Conservation (phyloP, 2,797 vertebrate genomes). For the Artibeus lituratus region DNA sequence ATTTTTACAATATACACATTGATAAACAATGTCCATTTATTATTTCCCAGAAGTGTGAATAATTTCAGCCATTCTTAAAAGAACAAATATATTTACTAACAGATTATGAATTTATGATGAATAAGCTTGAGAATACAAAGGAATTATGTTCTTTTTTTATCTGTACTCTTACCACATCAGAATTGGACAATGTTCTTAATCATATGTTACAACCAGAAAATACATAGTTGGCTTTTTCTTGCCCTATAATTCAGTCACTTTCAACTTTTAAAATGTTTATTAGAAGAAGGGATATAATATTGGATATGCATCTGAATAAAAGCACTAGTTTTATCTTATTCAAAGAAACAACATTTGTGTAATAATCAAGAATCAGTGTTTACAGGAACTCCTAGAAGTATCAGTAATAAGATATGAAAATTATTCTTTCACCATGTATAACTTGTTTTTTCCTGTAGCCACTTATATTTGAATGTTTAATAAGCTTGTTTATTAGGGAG, state of each 20-base stretch:
- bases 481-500: slow-evolving; percentile 11
- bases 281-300: background rate
- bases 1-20: slow-evolving; percentile 67
- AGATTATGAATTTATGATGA: slow-evolving; percentile 77
- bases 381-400: background rate
- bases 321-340: background rate
- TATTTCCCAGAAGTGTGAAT: slow-evolving; percentile 71
- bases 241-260: slow-evolving; percentile 10
- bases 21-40: slow-evolving; percentile 76
- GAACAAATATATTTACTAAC: slow-evolving; percentile 77
- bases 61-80: slow-evolving; percentile 74
- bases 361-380: background rate
- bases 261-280: slow-evolving; percentile 44
- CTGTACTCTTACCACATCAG: slow-evolving; percentile 28
- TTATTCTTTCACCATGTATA: slow-evolving; percentile 11
- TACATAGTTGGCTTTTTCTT: slow-evolving; percentile 37
- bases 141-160: slow-evolving; percentile 44
- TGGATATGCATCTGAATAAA: slow-evolving; percentile 31
- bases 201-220: slow-evolving; percentile 46
- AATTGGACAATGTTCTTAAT: slow-evolving; percentile 17
- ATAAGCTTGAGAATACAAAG: slow-evolving; percentile 41
- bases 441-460: slow-evolving; percentile 8
- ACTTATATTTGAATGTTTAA: slow-evolving; percentile 9
- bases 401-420: slow-evolving; percentile 7
- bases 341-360: slow-evolving; percentile 31